A percentile compares a stretch with the other conserved stretches of the same genome.
phyloP scores from a whole-genome alignment of 1,140 invertebrate genomes.

The Bombus fervidus region DNA sequence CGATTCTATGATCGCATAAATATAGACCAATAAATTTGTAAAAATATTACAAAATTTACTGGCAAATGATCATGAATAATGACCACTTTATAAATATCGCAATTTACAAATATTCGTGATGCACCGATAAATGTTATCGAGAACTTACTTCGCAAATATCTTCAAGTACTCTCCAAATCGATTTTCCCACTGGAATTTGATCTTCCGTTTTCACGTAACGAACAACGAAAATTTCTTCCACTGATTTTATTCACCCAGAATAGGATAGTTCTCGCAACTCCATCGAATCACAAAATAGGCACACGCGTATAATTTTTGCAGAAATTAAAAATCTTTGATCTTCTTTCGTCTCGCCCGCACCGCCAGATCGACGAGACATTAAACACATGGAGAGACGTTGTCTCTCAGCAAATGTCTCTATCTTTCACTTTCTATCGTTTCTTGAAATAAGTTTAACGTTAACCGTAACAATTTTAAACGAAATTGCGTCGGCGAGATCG shows the following conservation, averaged over 20 bases:
- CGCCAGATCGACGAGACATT: too few relatives aligned
- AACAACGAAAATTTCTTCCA: too few relatives aligned
- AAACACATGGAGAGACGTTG: too few relatives aligned
- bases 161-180: neutral
- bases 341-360: neutral
- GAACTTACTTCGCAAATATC: conserved; percentile 16
- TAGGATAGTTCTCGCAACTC: neutral
- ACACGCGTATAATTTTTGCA: too few relatives aligned
- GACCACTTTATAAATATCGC: neutral
- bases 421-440: too few relatives aligned
- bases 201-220: too few relatives aligned
- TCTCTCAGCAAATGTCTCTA: too few relatives aligned
- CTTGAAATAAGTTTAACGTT: neutral
- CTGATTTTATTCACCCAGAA: neutral
- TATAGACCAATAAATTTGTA: neutral
- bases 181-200: neutral
- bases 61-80: neutral
- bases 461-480: neutral
- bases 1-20: neutral
- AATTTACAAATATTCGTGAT: neutral
- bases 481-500: neutral
- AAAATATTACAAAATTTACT: neutral
- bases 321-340: too few relatives aligned
- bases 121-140: neutral
- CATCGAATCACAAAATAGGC: neutral